These are phyloP conservation scores for Aegithalos caudatus DNA, from an alignment of 2,113 vertebrate genomes.

Conservation along the genomic window DNA sequence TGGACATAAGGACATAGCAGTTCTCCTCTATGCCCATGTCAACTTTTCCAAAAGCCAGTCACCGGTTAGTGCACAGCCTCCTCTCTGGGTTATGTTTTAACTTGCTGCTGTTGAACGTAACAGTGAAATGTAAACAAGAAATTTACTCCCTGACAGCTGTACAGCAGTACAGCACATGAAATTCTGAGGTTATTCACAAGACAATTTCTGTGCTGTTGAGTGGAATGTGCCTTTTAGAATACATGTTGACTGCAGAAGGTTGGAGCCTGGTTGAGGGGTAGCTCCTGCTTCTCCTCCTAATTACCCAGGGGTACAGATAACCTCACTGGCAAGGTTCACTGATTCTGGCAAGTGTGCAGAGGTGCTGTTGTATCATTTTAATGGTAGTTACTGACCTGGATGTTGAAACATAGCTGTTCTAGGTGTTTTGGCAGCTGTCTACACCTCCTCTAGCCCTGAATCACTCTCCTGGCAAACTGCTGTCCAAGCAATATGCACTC, in stretches of 20 bases:
- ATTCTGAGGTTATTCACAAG: neutral
- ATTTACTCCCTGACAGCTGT: neutral
- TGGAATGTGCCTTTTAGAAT: neutral
- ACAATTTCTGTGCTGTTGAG: neutral
- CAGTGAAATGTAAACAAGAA: neutral
- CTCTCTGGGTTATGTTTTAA: neutral
- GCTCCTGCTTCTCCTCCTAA: neutral
- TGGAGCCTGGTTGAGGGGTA: neutral
- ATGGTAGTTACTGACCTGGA: neutral
- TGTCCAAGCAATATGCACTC: neutral
- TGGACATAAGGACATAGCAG: constrained; percentile 95
- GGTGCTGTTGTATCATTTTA: neutral
- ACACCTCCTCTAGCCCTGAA: neutral
- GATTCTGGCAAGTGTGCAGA: neutral
- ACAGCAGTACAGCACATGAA: neutral
- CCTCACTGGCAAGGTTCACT: neutral
- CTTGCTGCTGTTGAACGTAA: neutral
- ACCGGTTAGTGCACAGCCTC: constrained; percentile 77
- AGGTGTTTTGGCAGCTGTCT: neutral
- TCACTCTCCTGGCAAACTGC: neutral
- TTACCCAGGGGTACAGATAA: neutral
- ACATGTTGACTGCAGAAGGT: neutral
- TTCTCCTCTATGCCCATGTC: constrained; percentile 93
- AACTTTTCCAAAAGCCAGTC: constrained; percentile 97
- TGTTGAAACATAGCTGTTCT: neutral